A percentile compares a stretch with the other conserved stretches of the same genome.
These are phyloP conservation scores for Arctocebus calabarensis DNA, from an alignment of 2,797 vertebrate genomes.

Conservation along the genomic window DNA sequence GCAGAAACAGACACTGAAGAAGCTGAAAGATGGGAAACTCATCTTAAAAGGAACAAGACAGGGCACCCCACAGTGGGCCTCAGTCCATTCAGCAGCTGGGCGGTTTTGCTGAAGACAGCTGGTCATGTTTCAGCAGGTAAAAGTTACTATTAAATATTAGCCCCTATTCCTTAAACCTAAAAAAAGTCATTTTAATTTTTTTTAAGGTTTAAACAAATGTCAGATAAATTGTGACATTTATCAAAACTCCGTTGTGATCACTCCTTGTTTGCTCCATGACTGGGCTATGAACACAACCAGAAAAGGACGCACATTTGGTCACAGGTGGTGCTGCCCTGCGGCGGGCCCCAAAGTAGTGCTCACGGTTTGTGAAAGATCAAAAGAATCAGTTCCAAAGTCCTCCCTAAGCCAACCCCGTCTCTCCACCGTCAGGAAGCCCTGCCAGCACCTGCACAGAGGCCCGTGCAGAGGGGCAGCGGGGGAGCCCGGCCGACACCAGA, in stretches of 20 bases:
- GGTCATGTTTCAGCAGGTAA: conserved; percentile 8
- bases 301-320: neutral
- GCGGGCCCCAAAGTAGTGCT: neutral
- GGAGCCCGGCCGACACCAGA: neutral
- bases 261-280: neutral
- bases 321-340: neutral
- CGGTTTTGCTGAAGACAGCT: neutral
- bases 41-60: neutral
- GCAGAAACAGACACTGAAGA: neutral
- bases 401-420: neutral
- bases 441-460: neutral
- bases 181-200: neutral
- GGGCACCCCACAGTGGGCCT: neutral
- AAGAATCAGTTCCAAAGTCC: neutral
- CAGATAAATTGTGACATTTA: neutral
- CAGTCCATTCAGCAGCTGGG: neutral
- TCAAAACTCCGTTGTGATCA: neutral
- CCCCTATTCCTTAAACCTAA: neutral
- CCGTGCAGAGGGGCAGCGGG: neutral
- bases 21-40: neutral
- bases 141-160: conserved; percentile 12
- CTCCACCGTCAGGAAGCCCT: neutral
- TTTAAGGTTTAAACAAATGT: neutral
- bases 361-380: neutral
- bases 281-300: neutral